Percentiles rank a stretch among this genome's conserved stretches.
Evolutionary conservation across 2,113 vertebrate species (phyloP).

Genomic region (Dicentrarchus labrax): DNA sequence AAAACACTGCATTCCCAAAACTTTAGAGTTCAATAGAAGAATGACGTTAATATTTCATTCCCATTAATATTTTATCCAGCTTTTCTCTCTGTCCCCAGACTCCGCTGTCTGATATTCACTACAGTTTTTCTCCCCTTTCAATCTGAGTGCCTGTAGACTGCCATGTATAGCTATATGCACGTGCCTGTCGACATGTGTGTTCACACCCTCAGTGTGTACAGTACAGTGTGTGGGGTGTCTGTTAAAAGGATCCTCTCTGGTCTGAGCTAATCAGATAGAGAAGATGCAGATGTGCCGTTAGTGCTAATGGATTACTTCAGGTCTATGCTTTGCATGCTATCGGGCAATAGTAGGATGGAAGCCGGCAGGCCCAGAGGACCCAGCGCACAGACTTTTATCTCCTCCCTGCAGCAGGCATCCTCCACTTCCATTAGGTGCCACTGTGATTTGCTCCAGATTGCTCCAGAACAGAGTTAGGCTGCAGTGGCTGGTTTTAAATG

Average conservation of each 20-base stretch:
- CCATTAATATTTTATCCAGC: slow-evolving; percentile 82
- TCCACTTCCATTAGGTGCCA: slow-evolving; percentile 59
- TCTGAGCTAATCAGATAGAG: slow-evolving; percentile 39
- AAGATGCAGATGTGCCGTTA: slow-evolving; percentile 30
- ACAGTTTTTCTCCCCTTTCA: slow-evolving; percentile 48
- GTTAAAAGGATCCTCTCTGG: slow-evolving; percentile 21
- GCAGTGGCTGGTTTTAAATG: slow-evolving; percentile 47
- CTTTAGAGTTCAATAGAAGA: slow-evolving; percentile 70
- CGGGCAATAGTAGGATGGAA: slow-evolving; percentile 31
- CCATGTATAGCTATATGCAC: slow-evolving; percentile 17
- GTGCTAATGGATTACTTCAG: slow-evolving; percentile 26
- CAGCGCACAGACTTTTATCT: slow-evolving; percentile 69
- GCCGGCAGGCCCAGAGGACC: slow-evolving; percentile 38
- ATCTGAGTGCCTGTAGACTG: slow-evolving; percentile 32
- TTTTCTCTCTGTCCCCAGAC: slow-evolving; percentile 68
- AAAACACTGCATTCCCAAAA: slow-evolving; percentile 63
- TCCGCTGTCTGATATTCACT: slow-evolving; percentile 67
- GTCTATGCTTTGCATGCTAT: slow-evolving; percentile 35
- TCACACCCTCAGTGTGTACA: not conserved
- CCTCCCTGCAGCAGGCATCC: slow-evolving; percentile 63
- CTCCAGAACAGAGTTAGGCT: slow-evolving; percentile 46
- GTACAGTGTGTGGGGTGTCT: slow-evolving; percentile 17
- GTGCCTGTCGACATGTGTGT: slow-evolving; percentile 21
- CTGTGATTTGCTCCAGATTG: slow-evolving; percentile 78
- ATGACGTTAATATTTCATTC: slow-evolving; percentile 78